Evolutionary conservation across 2,113 vertebrate genomes (phyloP), one percentile per base, ranked within the genome.

Genomic region (Gnathonemus longibarbis): DNA sequence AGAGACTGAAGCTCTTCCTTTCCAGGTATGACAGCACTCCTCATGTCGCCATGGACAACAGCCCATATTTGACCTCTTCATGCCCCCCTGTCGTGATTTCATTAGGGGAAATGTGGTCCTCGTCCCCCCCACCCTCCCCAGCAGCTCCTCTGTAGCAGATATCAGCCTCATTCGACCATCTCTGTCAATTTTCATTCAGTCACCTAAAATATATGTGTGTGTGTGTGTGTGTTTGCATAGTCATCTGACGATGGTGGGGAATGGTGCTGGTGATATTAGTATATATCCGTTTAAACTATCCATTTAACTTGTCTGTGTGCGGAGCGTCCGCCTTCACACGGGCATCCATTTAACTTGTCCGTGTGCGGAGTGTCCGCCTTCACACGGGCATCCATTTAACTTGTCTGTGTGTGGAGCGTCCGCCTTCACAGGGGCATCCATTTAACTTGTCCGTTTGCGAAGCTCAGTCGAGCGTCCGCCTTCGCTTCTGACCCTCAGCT

Each of bases 71-170:
- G n/a, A 87, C 85, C 50, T 31, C 85, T 11, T 52, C 10, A 27
- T n/a, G 46, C 24, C 17, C 24, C 45, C 52, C 19, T 17, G 2
- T 4, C 6, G 2, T 90, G 85, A 89, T 90, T 87, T 89, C 10
- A 77, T 89, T 42, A 56, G 27, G 7, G 89, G 10, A 35, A 27
- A 88, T 24, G 31, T 74, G 83, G 66, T 74, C 13, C 45, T 62
- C 50, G 58, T 52, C 85, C 62, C 90, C 91, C 89, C 89, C 89
- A 17, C n/a, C 27, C n/a, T 31, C 74, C 88, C 87, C 66, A 42
- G 87, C 85, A 11, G 90, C 84, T 53, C 89, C 77, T 91, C 66
- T 87, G 89, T 90, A 84, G 89, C 84, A 91, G 53, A 89, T 91
- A 88, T 74, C 74, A 42, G 88, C 31, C 49, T 42, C 31, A 19